Evolutionary conservation across 2,888 invertebrate species (phyloP).

Genomic region (Ctenicera cuprea): DNA sequence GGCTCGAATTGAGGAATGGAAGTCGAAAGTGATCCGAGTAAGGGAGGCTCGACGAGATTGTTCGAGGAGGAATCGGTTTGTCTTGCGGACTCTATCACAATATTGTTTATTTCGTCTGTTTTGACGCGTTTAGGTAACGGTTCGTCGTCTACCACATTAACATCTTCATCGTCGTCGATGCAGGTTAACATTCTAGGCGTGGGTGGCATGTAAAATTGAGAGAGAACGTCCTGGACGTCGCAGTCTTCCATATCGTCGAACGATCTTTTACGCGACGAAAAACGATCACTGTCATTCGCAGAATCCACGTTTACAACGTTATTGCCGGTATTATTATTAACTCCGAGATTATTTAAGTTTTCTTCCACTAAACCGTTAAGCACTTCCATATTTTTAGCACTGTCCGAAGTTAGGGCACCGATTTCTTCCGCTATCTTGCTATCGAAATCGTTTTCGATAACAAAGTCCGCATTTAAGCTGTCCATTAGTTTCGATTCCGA

Average conservation of each 20-base stretch:
- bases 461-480: constrained; percentile 61
- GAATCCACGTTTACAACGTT: constrained; percentile 43
- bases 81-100: constrained; percentile 41
- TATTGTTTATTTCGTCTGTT: constrained; percentile 62
- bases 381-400: constrained; percentile 62
- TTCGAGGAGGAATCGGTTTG: constrained; percentile 31
- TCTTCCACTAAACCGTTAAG: constrained; percentile 64
- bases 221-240: constrained; percentile 81
- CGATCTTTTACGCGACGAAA: constrained; percentile 69
- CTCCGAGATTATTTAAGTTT: constrained; percentile 53
- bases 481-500: constrained; percentile 59
- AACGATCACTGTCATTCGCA: constrained; percentile 52
- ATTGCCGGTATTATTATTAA: constrained; percentile 25
- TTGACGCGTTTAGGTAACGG: constrained; percentile 67
- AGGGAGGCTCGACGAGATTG: constrained; percentile 21
- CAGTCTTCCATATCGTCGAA: constrained; percentile 80
- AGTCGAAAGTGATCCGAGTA: constrained; percentile 41
- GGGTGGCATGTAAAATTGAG: constrained; percentile 83
- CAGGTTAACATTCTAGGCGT: constrained; percentile 81
- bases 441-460: constrained; percentile 67
- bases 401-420: constrained; percentile 61
- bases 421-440: constrained; percentile 67
- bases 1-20: constrained; percentile 48
- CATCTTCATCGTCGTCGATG: constrained; percentile 79
- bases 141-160: constrained; percentile 70